Evolutionary conservation across 2,888 invertebrate genomes (phyloP), one percentile per base, ranked within the genome.

Genomic region (Saturnia pavonia): DNA sequence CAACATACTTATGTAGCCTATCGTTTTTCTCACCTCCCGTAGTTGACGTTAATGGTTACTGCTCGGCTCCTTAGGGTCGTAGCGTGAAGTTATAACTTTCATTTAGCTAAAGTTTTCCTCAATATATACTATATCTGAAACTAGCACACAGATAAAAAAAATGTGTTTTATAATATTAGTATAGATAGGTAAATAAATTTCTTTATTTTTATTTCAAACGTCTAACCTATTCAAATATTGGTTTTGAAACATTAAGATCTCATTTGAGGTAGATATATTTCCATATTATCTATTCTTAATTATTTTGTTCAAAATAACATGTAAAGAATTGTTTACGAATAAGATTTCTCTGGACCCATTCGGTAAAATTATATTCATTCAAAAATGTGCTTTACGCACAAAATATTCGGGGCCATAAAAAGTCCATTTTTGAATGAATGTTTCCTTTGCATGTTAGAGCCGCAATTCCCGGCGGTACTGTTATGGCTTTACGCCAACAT

Each of bases 401-500:
- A 27, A 45, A 40, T 65, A 65, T 65, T 34, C 7, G 19, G 34
- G 40, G 34, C 22, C 40, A 65, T 65, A 65, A 34, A 65, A 40
- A 65, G 34, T 65, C 40, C n/a, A 40, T 40, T n/a, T 63, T 40
- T 72, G 74, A 77, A 77, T 76, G 74, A 73, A 69, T 74, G 75
- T 74, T 88, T 88, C 88, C 88, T 88, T 82, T 83, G 74, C 77
- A 81, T 81, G 82, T 73, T 78, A 40, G 83, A 83, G 83, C 82
- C 82, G 84, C 83, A 85, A 83, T 80, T 82, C 84, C 83, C 83
- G 81, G 78, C 82, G 79, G 78, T 79, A 83, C 88, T 82, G 86
- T 89, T 89, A 90, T 91, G 91, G 91, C 91, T 79, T 75, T 73
- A 77, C 82, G 91, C 92, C 91, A 91, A 80, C 84, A 80, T 79